Conservation (phyloP, 2,797 vertebrate genomes). For the Zenarchopterus dispar region DNA sequence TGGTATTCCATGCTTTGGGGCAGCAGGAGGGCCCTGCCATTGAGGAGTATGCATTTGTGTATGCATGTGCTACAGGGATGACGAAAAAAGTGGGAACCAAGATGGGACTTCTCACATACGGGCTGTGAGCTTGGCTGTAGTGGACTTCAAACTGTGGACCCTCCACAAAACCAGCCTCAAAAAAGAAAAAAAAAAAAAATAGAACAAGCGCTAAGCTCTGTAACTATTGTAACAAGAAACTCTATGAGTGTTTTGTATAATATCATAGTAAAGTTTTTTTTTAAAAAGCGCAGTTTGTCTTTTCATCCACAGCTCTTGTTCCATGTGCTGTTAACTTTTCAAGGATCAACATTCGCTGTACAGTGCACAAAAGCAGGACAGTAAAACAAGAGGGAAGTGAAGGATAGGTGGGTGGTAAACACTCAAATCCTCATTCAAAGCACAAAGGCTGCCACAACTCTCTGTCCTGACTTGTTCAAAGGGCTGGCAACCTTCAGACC, state of each 20-base stretch:
- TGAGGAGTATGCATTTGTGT: constrained; percentile 51
- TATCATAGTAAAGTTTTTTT: no score
- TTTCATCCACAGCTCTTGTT: constrained; percentile 2
- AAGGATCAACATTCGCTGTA: constrained; percentile 21
- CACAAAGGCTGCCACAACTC: constrained; percentile 71
- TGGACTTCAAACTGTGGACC: constrained; percentile 61
- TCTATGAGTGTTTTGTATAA: not conserved
- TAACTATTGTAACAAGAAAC: not conserved
- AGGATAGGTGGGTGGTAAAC: constrained; percentile 74
- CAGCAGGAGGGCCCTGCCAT: constrained; percentile 72
- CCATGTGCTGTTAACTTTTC: constrained; percentile 19
- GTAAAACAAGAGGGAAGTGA: constrained; percentile 35
- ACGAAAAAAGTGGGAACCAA: constrained; percentile 53
- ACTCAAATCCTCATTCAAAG: constrained; percentile 73
- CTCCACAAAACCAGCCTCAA: constrained; percentile 36
- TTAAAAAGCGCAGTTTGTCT: constrained; percentile 4
- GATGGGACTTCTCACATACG: constrained; percentile 58
- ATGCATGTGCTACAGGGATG: constrained; percentile 52
- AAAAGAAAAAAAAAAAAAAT: constrained; percentile 38
- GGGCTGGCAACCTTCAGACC: constrained; percentile 82
- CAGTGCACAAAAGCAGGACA: constrained; percentile 35
- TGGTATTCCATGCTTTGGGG: constrained; percentile 79
- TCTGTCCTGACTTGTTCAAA: constrained; percentile 82
- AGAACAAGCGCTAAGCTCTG: not conserved
- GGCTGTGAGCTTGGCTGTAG: constrained; percentile 52